Evolutionary conservation across 1,140 invertebrate genomes (phyloP).

Genomic region (Magallana angulata): DNA sequence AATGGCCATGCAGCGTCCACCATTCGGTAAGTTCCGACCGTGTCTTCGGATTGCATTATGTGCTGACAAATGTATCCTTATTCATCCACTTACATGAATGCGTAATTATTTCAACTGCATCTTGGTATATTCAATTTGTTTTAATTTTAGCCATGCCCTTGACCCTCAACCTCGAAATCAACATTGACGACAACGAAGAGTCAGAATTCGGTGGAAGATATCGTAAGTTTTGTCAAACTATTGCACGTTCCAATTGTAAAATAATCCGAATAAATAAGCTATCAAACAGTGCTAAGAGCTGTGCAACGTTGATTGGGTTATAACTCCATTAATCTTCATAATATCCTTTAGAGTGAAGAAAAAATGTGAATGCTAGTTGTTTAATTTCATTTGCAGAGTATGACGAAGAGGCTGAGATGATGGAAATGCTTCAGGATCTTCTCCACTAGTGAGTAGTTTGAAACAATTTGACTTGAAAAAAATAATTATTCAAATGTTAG

Average conservation of each 20-base stretch:
- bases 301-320: too few species aligned
- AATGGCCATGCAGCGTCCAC: neutral
- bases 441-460: constrained; percentile 35
- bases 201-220: neutral
- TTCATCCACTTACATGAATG: neutral
- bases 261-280: too few species aligned
- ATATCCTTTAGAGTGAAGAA: too few species aligned
- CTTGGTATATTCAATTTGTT: too few species aligned
- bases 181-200: constrained; percentile 12
- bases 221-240: neutral
- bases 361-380: too few species aligned
- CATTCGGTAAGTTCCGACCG: neutral
- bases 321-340: too few species aligned
- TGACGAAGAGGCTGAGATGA: neutral
- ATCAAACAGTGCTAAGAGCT: too few species aligned
- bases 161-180: constrained; percentile 41
- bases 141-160: constrained; percentile 20
- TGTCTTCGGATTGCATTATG: too few species aligned
- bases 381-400: neutral
- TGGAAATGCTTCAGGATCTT: constrained; percentile 40
- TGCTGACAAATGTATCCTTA: neutral
- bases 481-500: too few species aligned
- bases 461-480: too few species aligned
- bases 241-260: too few species aligned
- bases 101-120: too few species aligned